phyloP scores from a whole-genome alignment of 2,113 vertebrate species.

The Neodontobutis hainanensis region DNA sequence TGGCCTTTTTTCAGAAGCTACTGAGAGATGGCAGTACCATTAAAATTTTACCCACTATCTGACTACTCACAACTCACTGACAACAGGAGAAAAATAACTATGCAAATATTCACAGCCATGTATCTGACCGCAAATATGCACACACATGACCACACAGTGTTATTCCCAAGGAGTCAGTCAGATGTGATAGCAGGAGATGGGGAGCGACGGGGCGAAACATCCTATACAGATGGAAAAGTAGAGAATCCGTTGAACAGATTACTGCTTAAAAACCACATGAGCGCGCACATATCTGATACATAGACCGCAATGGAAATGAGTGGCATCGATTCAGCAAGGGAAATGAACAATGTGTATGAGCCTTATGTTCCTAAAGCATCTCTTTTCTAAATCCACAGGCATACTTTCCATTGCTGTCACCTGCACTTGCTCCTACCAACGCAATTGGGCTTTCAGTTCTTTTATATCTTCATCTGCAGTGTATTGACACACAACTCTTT shows the following conservation, averaged over 20 bases:
- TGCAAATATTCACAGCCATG: conserved; percentile 53
- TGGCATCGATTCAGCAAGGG: conserved; percentile 50
- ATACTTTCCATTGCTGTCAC: conserved; percentile 50
- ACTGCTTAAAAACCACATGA: conserved; percentile 45
- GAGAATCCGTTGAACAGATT: conserved; percentile 68
- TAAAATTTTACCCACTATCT: conserved; percentile 80
- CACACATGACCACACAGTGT: conserved; percentile 30
- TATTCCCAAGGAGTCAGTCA: conserved; percentile 50
- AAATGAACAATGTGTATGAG: conserved; percentile 48
- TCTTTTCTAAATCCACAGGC: conserved; percentile 39
- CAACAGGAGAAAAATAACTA: conserved; percentile 39
- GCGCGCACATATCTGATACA: conserved; percentile 28
- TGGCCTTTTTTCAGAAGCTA: conserved; percentile 67
- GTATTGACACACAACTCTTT: conserved; percentile 33
- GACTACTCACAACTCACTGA: conserved; percentile 59
- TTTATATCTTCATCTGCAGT: conserved; percentile 38
- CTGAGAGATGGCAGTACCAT: conserved; percentile 78
- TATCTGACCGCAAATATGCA: conserved; percentile 46
- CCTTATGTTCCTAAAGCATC: conserved; percentile 15
- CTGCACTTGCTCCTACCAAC: conserved; percentile 28
- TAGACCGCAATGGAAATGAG: conserved; percentile 51
- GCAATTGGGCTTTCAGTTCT: conserved; percentile 36
- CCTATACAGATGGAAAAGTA: conserved; percentile 61
- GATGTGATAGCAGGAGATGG: conserved; percentile 63
- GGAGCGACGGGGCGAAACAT: conserved; percentile 69